These are phyloP conservation scores for Criorhina ranunculi DNA, from an alignment of 2,888 invertebrate species.

Conservation along the genomic window DNA sequence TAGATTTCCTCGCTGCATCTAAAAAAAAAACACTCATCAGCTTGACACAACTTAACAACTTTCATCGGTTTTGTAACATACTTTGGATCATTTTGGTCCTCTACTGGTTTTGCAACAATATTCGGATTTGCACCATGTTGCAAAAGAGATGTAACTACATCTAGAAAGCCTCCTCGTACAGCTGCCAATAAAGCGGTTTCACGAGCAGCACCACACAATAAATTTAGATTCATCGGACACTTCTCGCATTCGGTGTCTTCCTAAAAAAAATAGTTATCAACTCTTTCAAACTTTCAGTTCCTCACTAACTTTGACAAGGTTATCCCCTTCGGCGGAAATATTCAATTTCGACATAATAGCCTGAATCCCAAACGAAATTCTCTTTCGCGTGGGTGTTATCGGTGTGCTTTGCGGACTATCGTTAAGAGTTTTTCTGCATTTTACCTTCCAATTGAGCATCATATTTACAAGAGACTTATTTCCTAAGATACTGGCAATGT, in stretches of 20 bases:
- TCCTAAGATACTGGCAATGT: constrained; percentile 94
- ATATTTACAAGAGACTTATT: constrained; percentile 91
- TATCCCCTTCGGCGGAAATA: constrained; percentile 86
- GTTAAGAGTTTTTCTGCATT: constrained; percentile 84
- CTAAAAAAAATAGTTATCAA: constrained; percentile 32
- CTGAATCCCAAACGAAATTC: constrained; percentile 95
- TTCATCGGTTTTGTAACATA: neutral
- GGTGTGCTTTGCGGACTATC: constrained; percentile 81
- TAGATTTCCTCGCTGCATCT: constrained; percentile 84
- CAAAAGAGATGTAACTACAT: constrained; percentile 89
- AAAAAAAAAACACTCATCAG: constrained; percentile 14
- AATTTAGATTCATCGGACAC: constrained; percentile 90
- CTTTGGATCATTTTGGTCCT: constrained; percentile 84
- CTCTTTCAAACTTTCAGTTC: constrained; percentile 10
- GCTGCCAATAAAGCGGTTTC: constrained; percentile 95
- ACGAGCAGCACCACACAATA: constrained; percentile 90
- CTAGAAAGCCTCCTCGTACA: constrained; percentile 90
- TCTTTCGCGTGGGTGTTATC: constrained; percentile 86
- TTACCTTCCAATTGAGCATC: constrained; percentile 90
- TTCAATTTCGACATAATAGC: constrained; percentile 94
- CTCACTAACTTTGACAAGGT: constrained; percentile 83
- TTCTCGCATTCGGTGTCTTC: constrained; percentile 83
- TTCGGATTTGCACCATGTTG: constrained; percentile 93
- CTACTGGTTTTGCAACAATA: constrained; percentile 86
- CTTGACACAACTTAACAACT: neutral